Conservation (phyloP, 2,113 vertebrate species). For the Coptodon rendalli region DNA sequence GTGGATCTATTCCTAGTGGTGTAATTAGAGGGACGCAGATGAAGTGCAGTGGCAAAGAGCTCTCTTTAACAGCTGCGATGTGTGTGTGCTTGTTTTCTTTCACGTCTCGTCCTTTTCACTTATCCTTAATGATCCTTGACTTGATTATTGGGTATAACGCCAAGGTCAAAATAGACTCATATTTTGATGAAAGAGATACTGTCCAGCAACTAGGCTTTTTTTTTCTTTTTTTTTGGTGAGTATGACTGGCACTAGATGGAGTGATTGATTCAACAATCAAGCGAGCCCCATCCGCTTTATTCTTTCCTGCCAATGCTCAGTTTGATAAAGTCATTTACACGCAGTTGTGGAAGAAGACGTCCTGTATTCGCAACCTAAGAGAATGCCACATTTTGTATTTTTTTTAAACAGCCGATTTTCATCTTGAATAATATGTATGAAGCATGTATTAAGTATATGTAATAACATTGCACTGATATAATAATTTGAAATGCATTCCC, state of each 20-base stretch:
- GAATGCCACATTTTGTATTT: not conserved
- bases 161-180: slow-evolving; percentile 54
- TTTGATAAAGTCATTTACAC: slow-evolving; percentile 40
- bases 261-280: slow-evolving; percentile 45
- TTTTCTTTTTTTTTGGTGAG: not conserved
- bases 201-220: slow-evolving; percentile 13
- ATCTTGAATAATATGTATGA: not conserved
- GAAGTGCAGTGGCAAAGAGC: slow-evolving; percentile 56
- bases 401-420: not conserved
- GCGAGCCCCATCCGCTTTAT: slow-evolving; percentile 66
- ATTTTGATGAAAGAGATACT: slow-evolving; percentile 38
- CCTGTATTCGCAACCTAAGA: not conserved
- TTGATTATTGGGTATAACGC: slow-evolving; percentile 59
- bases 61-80: slow-evolving; percentile 66
- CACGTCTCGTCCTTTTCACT: slow-evolving; percentile 60
- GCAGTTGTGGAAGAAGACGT: not conserved
- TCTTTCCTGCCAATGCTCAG: slow-evolving; percentile 48
- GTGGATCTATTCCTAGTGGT: slow-evolving; percentile 65
- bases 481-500: not conserved
- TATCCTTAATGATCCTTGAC: slow-evolving; percentile 59
- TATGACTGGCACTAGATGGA: slow-evolving; percentile 48
- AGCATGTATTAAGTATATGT: not conserved
- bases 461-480: not conserved
- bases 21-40: slow-evolving; percentile 68
- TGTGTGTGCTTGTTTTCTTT: slow-evolving; percentile 65